Conservation (phyloP, 2,113 vertebrate genomes). For the Microcebus jonahi region DNA sequence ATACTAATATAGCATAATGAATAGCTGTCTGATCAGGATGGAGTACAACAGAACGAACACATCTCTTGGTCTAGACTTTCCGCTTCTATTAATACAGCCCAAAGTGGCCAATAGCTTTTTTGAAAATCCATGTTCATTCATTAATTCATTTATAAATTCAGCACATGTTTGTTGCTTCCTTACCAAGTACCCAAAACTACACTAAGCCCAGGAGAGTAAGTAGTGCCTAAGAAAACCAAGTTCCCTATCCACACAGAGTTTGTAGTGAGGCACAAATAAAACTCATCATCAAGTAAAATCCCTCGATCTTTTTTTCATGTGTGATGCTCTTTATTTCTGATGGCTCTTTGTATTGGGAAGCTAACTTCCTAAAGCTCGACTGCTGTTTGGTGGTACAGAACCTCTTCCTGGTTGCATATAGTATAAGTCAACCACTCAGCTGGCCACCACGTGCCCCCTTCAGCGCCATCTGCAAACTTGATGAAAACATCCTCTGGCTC, state of each 20-base stretch:
- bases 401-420: background rate
- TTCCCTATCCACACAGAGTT: background rate
- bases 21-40: background rate
- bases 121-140: conserved; percentile 22
- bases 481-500: background rate
- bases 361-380: background rate
- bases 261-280: background rate
- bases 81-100: background rate
- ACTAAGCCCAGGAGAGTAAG: background rate
- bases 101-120: background rate
- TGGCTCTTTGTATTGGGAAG: background rate
- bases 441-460: background rate
- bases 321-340: background rate
- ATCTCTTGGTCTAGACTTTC: background rate
- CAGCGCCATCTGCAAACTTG: background rate
- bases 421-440: background rate
- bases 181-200: background rate
- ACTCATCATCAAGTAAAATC: background rate
- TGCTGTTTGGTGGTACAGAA: background rate
- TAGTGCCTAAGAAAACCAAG: background rate
- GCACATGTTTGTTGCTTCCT: background rate
- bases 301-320: background rate
- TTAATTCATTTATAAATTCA: background rate
- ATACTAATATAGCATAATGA: background rate
- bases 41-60: background rate